Evolutionary conservation across 2,797 vertebrate species (phyloP).

Genomic region (Eutrigla gurnardus): DNA sequence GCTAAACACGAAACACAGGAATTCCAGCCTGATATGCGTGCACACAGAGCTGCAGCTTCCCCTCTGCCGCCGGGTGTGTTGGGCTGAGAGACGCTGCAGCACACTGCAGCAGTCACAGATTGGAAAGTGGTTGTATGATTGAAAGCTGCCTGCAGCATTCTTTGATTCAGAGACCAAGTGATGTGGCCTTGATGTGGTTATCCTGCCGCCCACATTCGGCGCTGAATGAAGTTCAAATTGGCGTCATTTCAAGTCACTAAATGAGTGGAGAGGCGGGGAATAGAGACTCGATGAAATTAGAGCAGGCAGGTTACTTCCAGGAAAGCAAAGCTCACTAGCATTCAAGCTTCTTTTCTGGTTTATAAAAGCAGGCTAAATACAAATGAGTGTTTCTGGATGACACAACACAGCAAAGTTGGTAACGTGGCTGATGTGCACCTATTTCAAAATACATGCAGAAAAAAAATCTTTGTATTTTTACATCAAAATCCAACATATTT

Average conservation of each 20-base stretch:
- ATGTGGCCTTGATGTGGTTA: conserved; percentile 31
- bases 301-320: neutral
- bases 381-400: neutral
- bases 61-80: conserved; percentile 10
- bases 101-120: conserved; percentile 23
- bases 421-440: too few relatives aligned
- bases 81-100: conserved; percentile 9
- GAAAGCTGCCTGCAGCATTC: conserved; percentile 39
- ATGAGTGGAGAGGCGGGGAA: conserved; percentile 8
- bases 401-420: too few relatives aligned
- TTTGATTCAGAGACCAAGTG: conserved; percentile 12
- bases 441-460: too few relatives aligned
- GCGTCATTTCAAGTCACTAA: conserved; percentile 18
- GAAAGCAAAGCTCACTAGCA: neutral
- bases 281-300: neutral
- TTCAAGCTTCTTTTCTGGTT: neutral
- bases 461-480: too few relatives aligned
- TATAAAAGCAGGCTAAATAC: neutral
- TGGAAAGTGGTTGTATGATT: conserved; percentile 28
- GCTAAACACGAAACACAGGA: conserved; percentile 42
- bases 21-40: conserved; percentile 46
- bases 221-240: conserved; percentile 25
- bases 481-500: too few relatives aligned
- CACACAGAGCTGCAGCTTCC: conserved; percentile 43
- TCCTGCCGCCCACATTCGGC: conserved; percentile 23